phyloP scores from a whole-genome alignment of 2,797 vertebrate genomes.

The Dipus sagitta region DNA sequence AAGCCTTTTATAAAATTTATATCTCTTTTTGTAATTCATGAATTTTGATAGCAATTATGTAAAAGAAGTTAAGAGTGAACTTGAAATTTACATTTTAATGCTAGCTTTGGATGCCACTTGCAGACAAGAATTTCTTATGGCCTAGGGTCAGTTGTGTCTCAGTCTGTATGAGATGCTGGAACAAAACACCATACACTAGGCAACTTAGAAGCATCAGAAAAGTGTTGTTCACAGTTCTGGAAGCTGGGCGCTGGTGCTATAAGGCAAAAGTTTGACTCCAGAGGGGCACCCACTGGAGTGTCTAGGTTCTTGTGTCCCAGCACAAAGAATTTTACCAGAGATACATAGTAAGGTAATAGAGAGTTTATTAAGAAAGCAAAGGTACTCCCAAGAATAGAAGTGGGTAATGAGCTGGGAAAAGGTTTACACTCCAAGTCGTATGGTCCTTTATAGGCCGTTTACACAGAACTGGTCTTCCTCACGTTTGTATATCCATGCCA shows the following conservation, averaged over 20 bases:
- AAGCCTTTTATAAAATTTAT: slow-evolving; percentile 54
- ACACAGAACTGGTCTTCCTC: no score
- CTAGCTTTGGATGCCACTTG: not conserved
- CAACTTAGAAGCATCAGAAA: not conserved
- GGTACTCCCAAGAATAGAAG: no score
- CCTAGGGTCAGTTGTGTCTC: not conserved
- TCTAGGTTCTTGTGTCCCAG: no score
- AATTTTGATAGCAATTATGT: slow-evolving; percentile 53
- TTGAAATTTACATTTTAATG: slow-evolving; percentile 28
- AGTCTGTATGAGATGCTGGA: not conserved
- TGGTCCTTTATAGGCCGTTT: no score
- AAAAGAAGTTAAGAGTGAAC: slow-evolving; percentile 7
- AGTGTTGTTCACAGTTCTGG: not conserved
- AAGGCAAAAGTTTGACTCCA: no score
- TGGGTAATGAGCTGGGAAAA: no score
- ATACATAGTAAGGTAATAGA: no score
- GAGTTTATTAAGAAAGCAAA: no score
- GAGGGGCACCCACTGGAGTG: no score
- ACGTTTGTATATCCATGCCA: no score
- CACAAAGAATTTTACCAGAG: no score
- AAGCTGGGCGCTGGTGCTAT: not conserved
- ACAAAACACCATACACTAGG: not conserved
- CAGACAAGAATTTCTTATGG: not conserved
- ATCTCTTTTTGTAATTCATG: slow-evolving; percentile 38
- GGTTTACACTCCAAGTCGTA: no score